phyloP scores from a whole-genome alignment of 1,140 invertebrate genomes.

The Heliconius eleuchia region DNA sequence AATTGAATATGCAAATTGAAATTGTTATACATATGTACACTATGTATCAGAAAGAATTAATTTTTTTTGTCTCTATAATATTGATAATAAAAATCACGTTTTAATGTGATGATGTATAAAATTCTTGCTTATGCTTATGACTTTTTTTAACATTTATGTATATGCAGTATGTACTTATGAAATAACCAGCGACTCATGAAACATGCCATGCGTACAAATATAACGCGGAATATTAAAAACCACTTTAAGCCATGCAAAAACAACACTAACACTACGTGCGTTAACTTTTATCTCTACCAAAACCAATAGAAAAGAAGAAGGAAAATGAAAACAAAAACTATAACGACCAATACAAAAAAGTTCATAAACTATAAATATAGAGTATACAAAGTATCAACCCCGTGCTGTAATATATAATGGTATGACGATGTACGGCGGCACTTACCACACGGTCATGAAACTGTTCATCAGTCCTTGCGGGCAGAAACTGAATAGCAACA shows the following conservation, averaged over 20 bases:
- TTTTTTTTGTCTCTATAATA: background rate
- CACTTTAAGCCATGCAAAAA: conserved; percentile 7
- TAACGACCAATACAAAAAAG: conserved; percentile 8
- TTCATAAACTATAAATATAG: background rate
- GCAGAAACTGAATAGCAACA: conserved; percentile 87
- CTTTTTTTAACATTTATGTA: background rate
- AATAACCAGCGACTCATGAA: background rate
- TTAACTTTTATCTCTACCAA: background rate
- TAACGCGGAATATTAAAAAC: background rate
- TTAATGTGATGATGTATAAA: background rate
- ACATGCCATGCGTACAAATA: conserved; percentile 1
- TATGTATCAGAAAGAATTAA: background rate
- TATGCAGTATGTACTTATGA: background rate
- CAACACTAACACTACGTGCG: background rate
- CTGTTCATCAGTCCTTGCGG: conserved; percentile 93
- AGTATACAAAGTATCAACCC: conserved; percentile 28
- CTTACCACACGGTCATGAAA: conserved; percentile 94
- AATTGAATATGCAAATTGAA: background rate
- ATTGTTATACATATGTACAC: background rate
- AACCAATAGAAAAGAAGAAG: background rate
- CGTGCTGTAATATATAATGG: conserved; percentile 48
- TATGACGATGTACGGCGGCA: conserved; percentile 64
- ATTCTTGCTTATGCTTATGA: background rate
- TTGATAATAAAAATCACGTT: background rate
- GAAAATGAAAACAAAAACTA: conserved; percentile 1